These are phyloP conservation scores for Heteractis magnifica DNA, from an alignment of 92 coral and sea anemone species.

Conservation along the genomic window DNA sequence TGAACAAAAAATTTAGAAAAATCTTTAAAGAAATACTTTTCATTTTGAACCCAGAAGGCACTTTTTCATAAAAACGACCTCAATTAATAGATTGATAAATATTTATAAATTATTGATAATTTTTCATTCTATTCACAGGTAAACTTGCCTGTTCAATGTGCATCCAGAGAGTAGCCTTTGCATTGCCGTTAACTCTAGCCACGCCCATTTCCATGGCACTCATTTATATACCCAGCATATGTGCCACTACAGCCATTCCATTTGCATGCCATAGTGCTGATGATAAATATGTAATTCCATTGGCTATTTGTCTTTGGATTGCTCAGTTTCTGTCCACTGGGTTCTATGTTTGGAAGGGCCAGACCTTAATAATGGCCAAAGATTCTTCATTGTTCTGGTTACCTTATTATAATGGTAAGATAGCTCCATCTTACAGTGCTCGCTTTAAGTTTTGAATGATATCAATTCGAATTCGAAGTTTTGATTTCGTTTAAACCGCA, in stretches of 20 bases:
- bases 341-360: constrained; percentile 76
- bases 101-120: background rate
- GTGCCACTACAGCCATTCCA: constrained; percentile 12
- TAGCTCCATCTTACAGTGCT: background rate
- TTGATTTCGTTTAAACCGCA: too few relatives aligned
- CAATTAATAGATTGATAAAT: too few relatives aligned
- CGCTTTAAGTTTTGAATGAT: too few relatives aligned
- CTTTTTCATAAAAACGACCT: too few relatives aligned
- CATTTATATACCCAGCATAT: constrained; percentile 13
- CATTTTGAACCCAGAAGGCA: too few relatives aligned
- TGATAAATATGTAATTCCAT: constrained; percentile 21
- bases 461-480: too few relatives aligned
- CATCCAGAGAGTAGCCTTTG: constrained; percentile 76
- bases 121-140: background rate
- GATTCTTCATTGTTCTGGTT: constrained; percentile 92
- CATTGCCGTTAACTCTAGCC: constrained; percentile 73
- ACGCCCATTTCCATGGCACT: constrained; percentile 63
- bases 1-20: too few relatives aligned
- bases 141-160: constrained; percentile 85
- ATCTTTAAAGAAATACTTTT: too few relatives aligned
- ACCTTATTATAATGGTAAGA: constrained; percentile 83
- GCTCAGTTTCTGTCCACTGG: constrained; percentile 84
- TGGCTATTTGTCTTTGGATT: constrained; percentile 44
- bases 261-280: constrained; percentile 16
- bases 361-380: constrained; percentile 89